Base-by-base conservation (phyloP, 35 echinoderm and acorn worm species). In the Eucidaris tribuloides region DNA sequence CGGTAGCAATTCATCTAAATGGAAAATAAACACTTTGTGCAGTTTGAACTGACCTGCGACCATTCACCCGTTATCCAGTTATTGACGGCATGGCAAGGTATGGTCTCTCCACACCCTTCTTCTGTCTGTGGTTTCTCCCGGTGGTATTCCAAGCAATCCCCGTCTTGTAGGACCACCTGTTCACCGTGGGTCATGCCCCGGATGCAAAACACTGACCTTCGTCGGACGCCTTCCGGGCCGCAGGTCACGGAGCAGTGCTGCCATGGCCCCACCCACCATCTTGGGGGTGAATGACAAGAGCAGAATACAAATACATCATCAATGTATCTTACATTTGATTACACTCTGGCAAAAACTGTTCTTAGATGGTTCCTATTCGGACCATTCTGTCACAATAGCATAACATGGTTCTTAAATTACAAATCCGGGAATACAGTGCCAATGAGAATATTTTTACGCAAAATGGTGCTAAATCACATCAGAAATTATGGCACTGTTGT, bases 211-310 rank as follows among this genome's bases (percentile, higher is more conserved):
- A 92, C 94, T 0, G 89, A 92, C 22, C 94, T 48, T 42, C 80
- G 54, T 45, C 56, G 46, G 3, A 17, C 48, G 0, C 94, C 94
- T 9, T 45, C 80, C 5, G 43, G 11, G 14, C 94, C 89, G 46
- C 94, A 97, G 19, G 83, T 89, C 33, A 83, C 89, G 22, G 85
- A 84, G 43, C 94, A 97, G 39, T 82, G 74, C 42, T 97, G 94
- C 94, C 94, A 97, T 11, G 85, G 85, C 45, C 89, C 94, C 9
- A 81, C 66, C 89, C 89, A 97, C 94, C 94, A 97, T 28, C 94
- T 97, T 60, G 0, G 24, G 14, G n/a, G 46, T 63, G 77, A 72
- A 58, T 11, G 38, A 66, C 7, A 13, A 27, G 6, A 0, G 35
- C 25, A 66, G 20, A 45, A 7, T 64, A 66, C 55, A 44, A 35